Evolutionary conservation across 2,113 vertebrate genomes (phyloP), one percentile per base, ranked within the genome.

Genomic region (Falco punctatus): DNA sequence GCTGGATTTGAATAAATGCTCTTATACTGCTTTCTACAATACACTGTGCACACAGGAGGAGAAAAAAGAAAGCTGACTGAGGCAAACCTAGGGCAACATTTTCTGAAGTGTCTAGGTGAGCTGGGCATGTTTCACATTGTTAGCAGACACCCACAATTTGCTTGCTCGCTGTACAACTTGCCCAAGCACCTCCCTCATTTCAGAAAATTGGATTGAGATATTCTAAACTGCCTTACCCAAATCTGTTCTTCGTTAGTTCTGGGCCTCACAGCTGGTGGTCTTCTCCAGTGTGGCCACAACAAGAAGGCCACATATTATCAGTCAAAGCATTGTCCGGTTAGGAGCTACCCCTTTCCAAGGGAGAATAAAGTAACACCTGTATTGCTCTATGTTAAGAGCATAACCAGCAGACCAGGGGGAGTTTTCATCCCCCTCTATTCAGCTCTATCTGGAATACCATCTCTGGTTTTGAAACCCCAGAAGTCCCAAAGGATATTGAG

Each of bases 1-100:
- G 46, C 91, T 79, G 81, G 38, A 90, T 85, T 72, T 81, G 59
- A 86, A 86, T 88, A 87, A 95, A 92, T 80, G 44, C 69, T 89
- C 73, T 94, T 89, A 52, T 22, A 81, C 70, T 61, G 46, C 72
- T 82, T 89, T 61, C 67, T 46, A 54, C 71, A 95, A 74, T 40
- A 81, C 28, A 33, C 46, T 91, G 26, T 12, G 80, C 55, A 74
- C 40, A 67, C 0, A 7, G 70, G 46, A 88, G 59, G 30, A 90
- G 59, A 65, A 66, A 93, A 70, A 66, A 61, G 49, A 64, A 82
- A 91, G 48, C 73, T 87, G 87, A 92, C 19, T 55, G 81, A 69
- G 59, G 21, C 11, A 0, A 91, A 81, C 16, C 26, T n/a, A 4
- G 38, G 42, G 62, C 70, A 86, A 42, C 77, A 33, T 81, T 77